Evolutionary conservation across 2,888 invertebrate genomes (phyloP), one percentile per base, ranked within the genome.

Genomic region (Xylocampa areola): DNA sequence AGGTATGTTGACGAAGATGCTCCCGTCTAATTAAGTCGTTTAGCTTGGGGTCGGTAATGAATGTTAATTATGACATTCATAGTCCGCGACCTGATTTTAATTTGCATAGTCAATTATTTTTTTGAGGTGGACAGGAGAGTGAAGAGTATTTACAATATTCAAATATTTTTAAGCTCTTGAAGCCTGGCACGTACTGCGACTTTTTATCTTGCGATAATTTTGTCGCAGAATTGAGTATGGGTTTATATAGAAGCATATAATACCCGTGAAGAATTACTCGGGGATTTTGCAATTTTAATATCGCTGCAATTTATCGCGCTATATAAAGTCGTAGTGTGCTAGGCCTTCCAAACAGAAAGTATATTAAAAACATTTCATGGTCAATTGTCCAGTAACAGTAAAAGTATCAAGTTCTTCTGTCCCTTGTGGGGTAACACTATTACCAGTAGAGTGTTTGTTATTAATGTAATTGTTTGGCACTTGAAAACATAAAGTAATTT

Each of bases 1-100:
- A 82, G 88, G 85, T 85, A 87, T 84, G 83, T 85, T 85, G 85
- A 86, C 86, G 79, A 86, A 89, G 82, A 85, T 82, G 82, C 77
- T 82, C 77, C 71, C 70, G 76, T 81, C 79, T 83, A 86, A 87
- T 88, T 85, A 83, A 82, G 73, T 47, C 58, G 35, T 71, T 70
- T 64, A 74, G 51, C 50, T 51, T 35, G 41, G 36, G 43, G 41
- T 16, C 40, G 47, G 47, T 66, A 58, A 55, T 73, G 36, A 68
- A 72, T 69, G 48, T 57, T 65, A 67, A 77, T 68, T 61, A 66
- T 52, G 61, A 57, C 61, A 68, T 68, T 72, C 47, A 67, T 68
- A 67, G 57, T 63, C 67, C 36, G 25, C 16, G 53, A 47, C 69
- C 41, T 49, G 39, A 45, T 55, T 65, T 63, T 41, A 63, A 49